A percentile compares a stretch with the other conserved stretches of the same genome.
Evolutionary conservation across 2,113 vertebrate genomes (phyloP).

Genomic region (Grantiella picta): DNA sequence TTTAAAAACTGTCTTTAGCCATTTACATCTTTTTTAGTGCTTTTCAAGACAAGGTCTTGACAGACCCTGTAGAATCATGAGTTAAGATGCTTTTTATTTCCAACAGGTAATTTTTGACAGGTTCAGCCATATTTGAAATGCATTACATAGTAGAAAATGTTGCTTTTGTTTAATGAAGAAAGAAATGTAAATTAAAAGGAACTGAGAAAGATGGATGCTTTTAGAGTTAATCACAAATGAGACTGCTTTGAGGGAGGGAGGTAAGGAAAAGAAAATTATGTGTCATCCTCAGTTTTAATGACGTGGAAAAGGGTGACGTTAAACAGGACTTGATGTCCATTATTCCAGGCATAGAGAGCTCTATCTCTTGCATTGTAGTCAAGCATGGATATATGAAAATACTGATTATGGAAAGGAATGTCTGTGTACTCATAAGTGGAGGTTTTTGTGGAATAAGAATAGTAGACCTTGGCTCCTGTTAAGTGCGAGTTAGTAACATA

Average conservation of each 20-base stretch:
- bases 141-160: constrained; percentile 58
- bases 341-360: constrained; percentile 98
- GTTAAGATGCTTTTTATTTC: constrained; percentile 54
- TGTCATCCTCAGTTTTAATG: constrained; percentile 95
- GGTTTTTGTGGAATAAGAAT: constrained; percentile 94
- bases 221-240: constrained; percentile 64
- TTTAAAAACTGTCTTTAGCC: constrained; percentile 70
- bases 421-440: constrained; percentile 96
- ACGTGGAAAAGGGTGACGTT: constrained; percentile 97
- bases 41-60: constrained; percentile 65
- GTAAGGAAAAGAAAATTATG: constrained; percentile 70
- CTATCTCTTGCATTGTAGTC: constrained; percentile 96
- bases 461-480: constrained; percentile 97
- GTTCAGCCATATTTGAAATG: constrained; percentile 49
- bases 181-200: constrained; percentile 32
- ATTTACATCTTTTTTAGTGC: constrained; percentile 64
- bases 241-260: constrained; percentile 1
- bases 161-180: constrained; percentile 44
- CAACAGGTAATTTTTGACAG: constrained; percentile 40
- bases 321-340: constrained; percentile 97
- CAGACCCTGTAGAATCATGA: constrained; percentile 40
- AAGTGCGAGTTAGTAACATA: constrained; percentile 97
- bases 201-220: constrained; percentile 14
- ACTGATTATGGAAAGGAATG: constrained; percentile 98
- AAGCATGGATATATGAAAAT: constrained; percentile 99